These are phyloP conservation scores for Limenitis camilla DNA, from an alignment of 2,888 invertebrate genomes.

Conservation along the genomic window DNA sequence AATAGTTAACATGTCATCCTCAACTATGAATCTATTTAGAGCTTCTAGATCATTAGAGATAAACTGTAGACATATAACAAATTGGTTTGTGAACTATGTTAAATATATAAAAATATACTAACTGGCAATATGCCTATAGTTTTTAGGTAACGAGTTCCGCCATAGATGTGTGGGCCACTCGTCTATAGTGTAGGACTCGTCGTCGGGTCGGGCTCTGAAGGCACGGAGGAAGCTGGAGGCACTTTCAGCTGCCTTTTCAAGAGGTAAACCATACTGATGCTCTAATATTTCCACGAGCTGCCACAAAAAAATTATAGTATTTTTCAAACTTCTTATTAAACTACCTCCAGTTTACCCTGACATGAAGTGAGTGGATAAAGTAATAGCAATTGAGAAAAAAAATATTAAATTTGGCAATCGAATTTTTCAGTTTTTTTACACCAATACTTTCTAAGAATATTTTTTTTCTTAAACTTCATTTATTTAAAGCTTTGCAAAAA, in stretches of 20 bases:
- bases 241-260: constrained; percentile 77
- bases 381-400: too few relatives aligned
- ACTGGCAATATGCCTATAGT: constrained; percentile 82
- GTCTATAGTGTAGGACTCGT: constrained; percentile 80
- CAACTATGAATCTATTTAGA: not conserved
- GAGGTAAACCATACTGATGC: constrained; percentile 79
- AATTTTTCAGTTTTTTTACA: too few relatives aligned
- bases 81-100: not conserved
- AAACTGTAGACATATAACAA: not conserved
- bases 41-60: not conserved
- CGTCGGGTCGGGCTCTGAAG: constrained; percentile 88
- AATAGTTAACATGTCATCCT: not conserved
- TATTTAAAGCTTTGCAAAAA: too few relatives aligned
- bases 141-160: constrained; percentile 83
- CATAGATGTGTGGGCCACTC: constrained; percentile 86
- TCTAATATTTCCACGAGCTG: constrained; percentile 68
- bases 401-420: too few relatives aligned
- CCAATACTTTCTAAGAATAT: too few relatives aligned
- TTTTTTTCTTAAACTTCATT: too few relatives aligned
- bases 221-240: constrained; percentile 81
- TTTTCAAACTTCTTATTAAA: too few relatives aligned
- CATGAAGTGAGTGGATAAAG: too few relatives aligned
- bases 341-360: too few relatives aligned
- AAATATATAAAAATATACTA: constrained; percentile 34
- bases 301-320: constrained; percentile 24